phyloP scores from a whole-genome alignment of 2,797 vertebrate species.

The Choloepus didactylus region DNA sequence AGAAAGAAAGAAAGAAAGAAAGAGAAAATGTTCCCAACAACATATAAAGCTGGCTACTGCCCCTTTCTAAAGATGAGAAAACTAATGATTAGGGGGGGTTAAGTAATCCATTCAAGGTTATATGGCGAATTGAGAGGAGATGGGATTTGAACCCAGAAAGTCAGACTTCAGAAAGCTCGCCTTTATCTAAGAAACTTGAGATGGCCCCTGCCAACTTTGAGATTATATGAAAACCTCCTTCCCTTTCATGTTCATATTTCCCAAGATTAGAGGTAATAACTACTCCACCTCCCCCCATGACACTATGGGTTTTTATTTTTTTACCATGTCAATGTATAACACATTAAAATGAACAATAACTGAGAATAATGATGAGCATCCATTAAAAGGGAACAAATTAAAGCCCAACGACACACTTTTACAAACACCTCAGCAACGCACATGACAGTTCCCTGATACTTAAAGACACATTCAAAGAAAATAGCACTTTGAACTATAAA shows the following conservation, averaged over 20 bases:
- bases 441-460: constrained; percentile 68
- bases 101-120: not conserved
- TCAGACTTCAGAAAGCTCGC: not conserved
- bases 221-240: not conserved
- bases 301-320: not conserved
- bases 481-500: constrained; percentile 78
- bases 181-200: not conserved
- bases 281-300: not conserved
- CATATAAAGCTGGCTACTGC: no score
- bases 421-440: constrained; percentile 66
- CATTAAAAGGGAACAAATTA: constrained; percentile 77
- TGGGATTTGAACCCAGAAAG: not conserved
- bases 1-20: no score
- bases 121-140: not conserved
- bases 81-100: rapidly evolving
- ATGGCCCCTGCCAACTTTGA: not conserved
- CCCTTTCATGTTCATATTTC: not conserved
- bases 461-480: constrained; percentile 78
- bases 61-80: not conserved
- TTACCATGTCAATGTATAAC: constrained; percentile 42
- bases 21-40: not conserved
- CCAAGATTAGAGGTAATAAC: not conserved
- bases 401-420: constrained; percentile 43
- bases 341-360: constrained; percentile 79
- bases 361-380: constrained; percentile 31